These are phyloP conservation scores for Alauda arvensis DNA, from an alignment of 2,797 vertebrate species.

Conservation along the genomic window DNA sequence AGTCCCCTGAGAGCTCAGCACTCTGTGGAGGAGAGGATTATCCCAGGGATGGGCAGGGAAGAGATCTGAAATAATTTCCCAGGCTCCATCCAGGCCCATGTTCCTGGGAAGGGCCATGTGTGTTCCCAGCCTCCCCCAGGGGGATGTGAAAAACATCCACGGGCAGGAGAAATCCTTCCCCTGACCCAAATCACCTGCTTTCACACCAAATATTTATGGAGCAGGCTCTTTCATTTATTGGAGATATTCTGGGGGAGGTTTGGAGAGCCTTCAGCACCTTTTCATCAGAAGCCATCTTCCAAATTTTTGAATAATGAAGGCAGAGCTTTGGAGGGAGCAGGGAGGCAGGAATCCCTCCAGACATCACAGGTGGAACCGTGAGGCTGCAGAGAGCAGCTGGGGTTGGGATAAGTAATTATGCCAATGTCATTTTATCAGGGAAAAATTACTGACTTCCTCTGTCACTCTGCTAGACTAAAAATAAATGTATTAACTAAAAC, in stretches of 20 bases:
- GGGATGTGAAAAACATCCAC: fast-evolving
- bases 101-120: fast-evolving
- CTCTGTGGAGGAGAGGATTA: neutral
- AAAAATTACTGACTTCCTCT: slow-evolving; percentile 19
- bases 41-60: neutral
- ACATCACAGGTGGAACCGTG: slow-evolving; percentile 28
- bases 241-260: slow-evolving; percentile 21
- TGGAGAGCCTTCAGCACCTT: slow-evolving; percentile 10
- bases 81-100: neutral
- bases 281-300: slow-evolving; percentile 44
- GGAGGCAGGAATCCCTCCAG: slow-evolving; percentile 57
- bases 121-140: neutral
- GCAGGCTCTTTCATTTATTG: slow-evolving; percentile 10
- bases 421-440: slow-evolving; percentile 25
- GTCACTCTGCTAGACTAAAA: neutral
- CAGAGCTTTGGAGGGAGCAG: slow-evolving; percentile 38
- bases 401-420: slow-evolving; percentile 43
- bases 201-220: neutral
- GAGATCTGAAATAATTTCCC: neutral
- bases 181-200: neutral
- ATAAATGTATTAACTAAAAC: neutral
- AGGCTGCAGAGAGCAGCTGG: slow-evolving; percentile 36
- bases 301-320: slow-evolving; percentile 47
- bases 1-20: neutral
- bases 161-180: neutral